A percentile compares a stretch with the other conserved stretches of the same genome.
These are phyloP conservation scores for Bibio marci DNA, from an alignment of 2,888 invertebrate species.

Conservation along the genomic window DNA sequence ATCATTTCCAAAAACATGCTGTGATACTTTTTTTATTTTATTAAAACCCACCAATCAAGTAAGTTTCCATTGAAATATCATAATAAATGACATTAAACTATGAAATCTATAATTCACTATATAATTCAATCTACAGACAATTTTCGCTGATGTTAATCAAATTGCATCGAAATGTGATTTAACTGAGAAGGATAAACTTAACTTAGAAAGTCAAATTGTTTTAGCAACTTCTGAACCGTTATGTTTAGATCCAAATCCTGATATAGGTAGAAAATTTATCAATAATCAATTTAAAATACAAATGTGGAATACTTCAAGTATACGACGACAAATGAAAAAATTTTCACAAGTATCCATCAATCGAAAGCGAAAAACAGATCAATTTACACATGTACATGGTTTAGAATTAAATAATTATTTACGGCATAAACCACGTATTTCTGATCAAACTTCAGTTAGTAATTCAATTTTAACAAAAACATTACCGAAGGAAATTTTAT, in stretches of 20 bases:
- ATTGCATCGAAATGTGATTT: conserved; percentile 22
- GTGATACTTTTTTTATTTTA: conserved; percentile 73
- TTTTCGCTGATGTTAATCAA: conserved; percentile 30
- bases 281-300: conserved; percentile 56
- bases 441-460: conserved; percentile 6
- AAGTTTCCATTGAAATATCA: no score
- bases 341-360: conserved; percentile 70
- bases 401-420: conserved; percentile 43
- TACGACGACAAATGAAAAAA: conserved; percentile 56
- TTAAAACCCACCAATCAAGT: conserved; percentile 74
- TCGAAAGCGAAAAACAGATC: conserved; percentile 74
- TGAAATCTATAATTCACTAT: not conserved
- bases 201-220: conserved; percentile 62
- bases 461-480: conserved; percentile 19
- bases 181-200: conserved; percentile 22
- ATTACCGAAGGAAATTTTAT: conserved; percentile 34
- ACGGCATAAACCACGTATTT: conserved; percentile 20
- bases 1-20: conserved; percentile 56
- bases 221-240: conserved; percentile 73
- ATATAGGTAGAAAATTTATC: conserved; percentile 59
- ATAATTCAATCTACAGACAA: conserved; percentile 14
- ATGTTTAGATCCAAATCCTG: conserved; percentile 76
- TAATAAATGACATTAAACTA: no score
- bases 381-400: conserved; percentile 63
- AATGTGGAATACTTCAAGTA: conserved; percentile 54